Base-by-base conservation (phyloP, 2,797 vertebrate genomes). In the Luscinia luscinia region DNA sequence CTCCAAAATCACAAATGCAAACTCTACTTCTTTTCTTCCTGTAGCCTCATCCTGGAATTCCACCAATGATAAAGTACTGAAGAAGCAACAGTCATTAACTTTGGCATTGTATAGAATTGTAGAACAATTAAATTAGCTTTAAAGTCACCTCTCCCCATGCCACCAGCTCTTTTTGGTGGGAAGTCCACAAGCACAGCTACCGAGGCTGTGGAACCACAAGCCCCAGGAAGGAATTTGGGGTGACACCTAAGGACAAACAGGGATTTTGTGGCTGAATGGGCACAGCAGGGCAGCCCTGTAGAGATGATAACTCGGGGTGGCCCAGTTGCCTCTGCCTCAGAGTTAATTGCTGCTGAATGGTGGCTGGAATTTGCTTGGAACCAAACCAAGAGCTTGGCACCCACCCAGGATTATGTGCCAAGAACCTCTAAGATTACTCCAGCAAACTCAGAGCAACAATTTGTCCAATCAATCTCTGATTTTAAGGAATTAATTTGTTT, bases 301-400 rank as follows among this genome's bases (percentile, higher is more conserved):
- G 68, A 38, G 28, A 18, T 67, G 72, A 15, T 38, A 90, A 26
- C 20, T 51, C 40, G 1, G 52, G 57, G 14, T 8, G 27, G 40
- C 46, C 43, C 74, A 23, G 45, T 58, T 78, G 68, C 79, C 46
- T 58, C 54, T 28, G 58, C 26, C 64, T 78, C 59, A 2, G 38
- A 78, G 57, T 68, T 58, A 83, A 94, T 61, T 90, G 46, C 64
- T 91, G 58, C 4, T 58, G 64, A 91, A 78, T 20, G 20, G 64
- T 36, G 73, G 73, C 66, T 72, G 73, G 57, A 85, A 81, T 91
- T 93, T 36, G 20, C 82, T 54, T 90, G 85, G 69, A 92, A n/a
- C 10, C 58, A 83, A 41, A 80, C 73, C 58, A 74, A 54, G 58
- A 62, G 6, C 54, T 30, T 85, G 82, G 89, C 68, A 80, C 15